A percentile compares a stretch with the other conserved stretches of the same genome.
Evolutionary conservation across 2,888 invertebrate genomes (phyloP).

Genomic region (Piscicola geometra): DNA sequence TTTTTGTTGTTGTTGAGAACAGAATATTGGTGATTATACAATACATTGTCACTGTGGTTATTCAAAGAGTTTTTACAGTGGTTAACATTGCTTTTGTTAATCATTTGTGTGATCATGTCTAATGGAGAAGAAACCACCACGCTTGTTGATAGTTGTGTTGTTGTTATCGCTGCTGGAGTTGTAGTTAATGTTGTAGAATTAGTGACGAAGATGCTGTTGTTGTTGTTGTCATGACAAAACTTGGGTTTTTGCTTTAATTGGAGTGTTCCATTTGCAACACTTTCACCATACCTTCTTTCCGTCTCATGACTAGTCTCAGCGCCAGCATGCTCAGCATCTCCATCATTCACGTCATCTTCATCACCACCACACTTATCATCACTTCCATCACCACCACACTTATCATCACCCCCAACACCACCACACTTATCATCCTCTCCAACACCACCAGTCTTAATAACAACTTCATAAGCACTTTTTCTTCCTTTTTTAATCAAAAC

Average conservation of each 20-base stretch:
- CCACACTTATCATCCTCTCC: not conserved
- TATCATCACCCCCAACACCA: not conserved
- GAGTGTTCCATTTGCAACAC: not conserved
- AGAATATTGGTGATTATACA: not conserved
- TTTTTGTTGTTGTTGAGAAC: constrained; percentile 5
- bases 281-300: not conserved
- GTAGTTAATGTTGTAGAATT: not conserved
- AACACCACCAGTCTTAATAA: not conserved
- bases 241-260: no score
- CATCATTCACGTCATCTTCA: not conserved
- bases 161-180: not conserved
- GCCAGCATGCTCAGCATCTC: not conserved
- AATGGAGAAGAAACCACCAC: no score
- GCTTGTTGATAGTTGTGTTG: not conserved
- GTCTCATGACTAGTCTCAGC: not conserved
- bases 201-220: not conserved
- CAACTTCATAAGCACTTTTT: not conserved
- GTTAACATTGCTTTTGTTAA: not conserved
- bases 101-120: not conserved
- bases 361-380: not conserved
- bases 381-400: not conserved
- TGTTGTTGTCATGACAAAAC: not conserved
- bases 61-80: not conserved
- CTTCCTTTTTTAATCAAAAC: no score
- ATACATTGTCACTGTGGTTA: not conserved